Conservation (phyloP, 1,140 invertebrate species). For the Eriosoma lanigerum region DNA sequence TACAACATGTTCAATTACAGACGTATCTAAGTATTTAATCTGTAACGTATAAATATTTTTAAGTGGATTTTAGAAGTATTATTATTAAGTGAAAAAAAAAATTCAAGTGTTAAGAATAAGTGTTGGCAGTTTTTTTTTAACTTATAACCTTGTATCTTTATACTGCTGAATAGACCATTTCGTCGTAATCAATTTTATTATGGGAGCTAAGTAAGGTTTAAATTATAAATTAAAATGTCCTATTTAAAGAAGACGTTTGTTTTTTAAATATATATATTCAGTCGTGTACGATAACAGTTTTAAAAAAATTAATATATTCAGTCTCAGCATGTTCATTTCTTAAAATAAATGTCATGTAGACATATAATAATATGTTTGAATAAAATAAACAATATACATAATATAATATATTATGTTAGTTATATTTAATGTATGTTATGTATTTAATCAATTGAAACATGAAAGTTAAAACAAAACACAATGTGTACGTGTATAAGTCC, state of each 20-base stretch:
- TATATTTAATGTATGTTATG: too few species aligned
- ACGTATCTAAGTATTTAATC: not conserved
- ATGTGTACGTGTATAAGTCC: too few species aligned
- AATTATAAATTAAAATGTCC: not conserved
- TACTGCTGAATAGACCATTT: not conserved
- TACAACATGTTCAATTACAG: not conserved
- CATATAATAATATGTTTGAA: not conserved
- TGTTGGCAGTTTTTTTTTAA: conserved; percentile 3
- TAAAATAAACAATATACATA: not conserved
- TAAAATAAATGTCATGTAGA: not conserved
- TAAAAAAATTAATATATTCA: not conserved
- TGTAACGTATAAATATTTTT: not conserved
- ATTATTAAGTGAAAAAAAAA: not conserved
- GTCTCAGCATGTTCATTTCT: not conserved
- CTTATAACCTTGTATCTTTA: conserved; percentile 8
- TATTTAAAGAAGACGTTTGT: conserved; percentile 4
- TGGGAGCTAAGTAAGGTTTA: not conserved
- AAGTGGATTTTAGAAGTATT: conserved; percentile 11
- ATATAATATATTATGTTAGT: not conserved
- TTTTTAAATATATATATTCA: conserved; percentile 7
- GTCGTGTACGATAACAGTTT: not conserved
- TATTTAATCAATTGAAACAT: too few species aligned
- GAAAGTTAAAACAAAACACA: too few species aligned
- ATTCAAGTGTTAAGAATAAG: not conserved
- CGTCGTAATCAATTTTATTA: not conserved